These are phyloP conservation scores for Sandelia bainsii DNA, from an alignment of 2,797 vertebrate genomes.

Conservation along the genomic window DNA sequence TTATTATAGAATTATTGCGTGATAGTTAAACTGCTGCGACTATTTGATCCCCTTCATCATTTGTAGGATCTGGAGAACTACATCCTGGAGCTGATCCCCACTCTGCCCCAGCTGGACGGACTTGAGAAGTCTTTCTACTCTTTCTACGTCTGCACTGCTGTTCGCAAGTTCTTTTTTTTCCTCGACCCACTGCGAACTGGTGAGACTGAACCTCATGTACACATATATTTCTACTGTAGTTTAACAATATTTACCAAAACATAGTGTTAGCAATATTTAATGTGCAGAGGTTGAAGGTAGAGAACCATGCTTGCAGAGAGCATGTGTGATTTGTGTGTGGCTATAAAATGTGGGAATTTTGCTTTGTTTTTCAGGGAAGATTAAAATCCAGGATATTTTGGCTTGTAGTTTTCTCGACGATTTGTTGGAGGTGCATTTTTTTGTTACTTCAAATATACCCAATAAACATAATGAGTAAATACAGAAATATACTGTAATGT, in stretches of 20 bases:
- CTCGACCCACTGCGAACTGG: constrained; percentile 97
- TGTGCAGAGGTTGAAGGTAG: not conserved
- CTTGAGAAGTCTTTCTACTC: constrained; percentile 99
- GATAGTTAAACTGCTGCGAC: not conserved
- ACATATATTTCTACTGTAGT: too few species aligned
- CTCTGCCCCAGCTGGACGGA: constrained; percentile 96
- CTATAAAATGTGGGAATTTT: too few species aligned
- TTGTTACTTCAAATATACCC: not conserved
- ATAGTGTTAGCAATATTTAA: not conserved
- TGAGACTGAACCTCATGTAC: constrained; percentile 59
- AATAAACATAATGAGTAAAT: not conserved
- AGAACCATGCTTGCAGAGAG: not conserved
- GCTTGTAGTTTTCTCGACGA: constrained; percentile 99
- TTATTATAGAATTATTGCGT: not conserved
- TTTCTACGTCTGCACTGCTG: constrained; percentile 98
- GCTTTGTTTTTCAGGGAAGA: constrained; percentile 90
- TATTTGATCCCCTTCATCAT: not conserved
- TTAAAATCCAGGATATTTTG: constrained; percentile 99
- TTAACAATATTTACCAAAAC: too few species aligned
- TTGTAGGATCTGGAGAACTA: constrained; percentile 98
- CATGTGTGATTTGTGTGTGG: not conserved
- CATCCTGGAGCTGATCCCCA: constrained; percentile 97
- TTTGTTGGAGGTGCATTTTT: constrained; percentile 90
- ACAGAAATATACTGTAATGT: not conserved
- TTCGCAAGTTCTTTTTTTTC: constrained; percentile 99